phyloP scores from a whole-genome alignment of 2,888 invertebrate species.

The Embidobia sp. region DNA sequence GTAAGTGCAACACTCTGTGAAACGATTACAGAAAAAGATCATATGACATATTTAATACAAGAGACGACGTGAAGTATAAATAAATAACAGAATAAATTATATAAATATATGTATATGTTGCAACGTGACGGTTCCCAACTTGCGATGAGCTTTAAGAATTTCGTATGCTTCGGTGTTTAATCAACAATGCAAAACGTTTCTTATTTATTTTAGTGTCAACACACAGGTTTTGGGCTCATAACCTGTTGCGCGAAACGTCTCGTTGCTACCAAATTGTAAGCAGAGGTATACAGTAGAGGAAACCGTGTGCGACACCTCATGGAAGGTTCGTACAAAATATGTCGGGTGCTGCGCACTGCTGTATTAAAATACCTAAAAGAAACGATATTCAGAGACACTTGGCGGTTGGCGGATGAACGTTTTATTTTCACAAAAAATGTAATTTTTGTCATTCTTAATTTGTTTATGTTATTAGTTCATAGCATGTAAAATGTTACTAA shows the following conservation, averaged over 20 bases:
- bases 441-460: too few species aligned
- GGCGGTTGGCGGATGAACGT: constrained; percentile 30
- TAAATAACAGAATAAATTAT: constrained; percentile 39
- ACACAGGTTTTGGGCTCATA: too few species aligned
- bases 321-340: constrained; percentile 34
- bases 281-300: constrained; percentile 11
- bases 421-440: not conserved
- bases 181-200: not conserved
- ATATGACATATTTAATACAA: constrained; percentile 48
- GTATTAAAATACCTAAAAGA: constrained; percentile 34
- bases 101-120: constrained; percentile 39
- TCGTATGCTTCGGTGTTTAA: too few species aligned
- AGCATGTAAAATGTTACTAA: constrained; percentile 1
- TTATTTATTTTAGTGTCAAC: too few species aligned
- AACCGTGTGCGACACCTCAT: constrained; percentile 25
- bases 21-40: constrained; percentile 28
- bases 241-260: not conserved
- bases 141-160: too few species aligned
- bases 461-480: too few species aligned
- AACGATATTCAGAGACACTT: constrained; percentile 21
- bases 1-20: constrained; percentile 52
- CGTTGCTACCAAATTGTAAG: constrained; percentile 19
- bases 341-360: constrained; percentile 57
- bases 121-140: not conserved
- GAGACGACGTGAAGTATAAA: constrained; percentile 58